Evolutionary conservation across 2,888 invertebrate genomes (phyloP).

Genomic region (Neria commutata): DNA sequence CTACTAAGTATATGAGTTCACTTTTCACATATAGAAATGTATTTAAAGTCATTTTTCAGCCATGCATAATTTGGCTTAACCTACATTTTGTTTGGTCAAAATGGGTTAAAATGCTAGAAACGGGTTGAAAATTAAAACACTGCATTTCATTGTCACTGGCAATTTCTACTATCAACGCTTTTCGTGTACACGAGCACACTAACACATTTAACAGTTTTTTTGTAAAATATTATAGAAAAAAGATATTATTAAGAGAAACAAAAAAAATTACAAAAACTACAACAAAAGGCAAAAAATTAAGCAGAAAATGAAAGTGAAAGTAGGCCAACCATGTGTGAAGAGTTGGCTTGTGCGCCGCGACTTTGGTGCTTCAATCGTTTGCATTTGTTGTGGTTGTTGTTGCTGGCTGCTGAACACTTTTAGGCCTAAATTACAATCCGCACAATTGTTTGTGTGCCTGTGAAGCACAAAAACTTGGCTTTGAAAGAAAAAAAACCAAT

Average conservation of each 20-base stretch:
- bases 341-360: constrained; percentile 2
- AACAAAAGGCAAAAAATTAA: constrained; percentile 30
- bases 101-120: not conserved
- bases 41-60: no score
- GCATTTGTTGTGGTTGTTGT: constrained; percentile 3
- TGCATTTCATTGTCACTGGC: constrained; percentile 46
- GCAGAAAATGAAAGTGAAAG: constrained; percentile 53
- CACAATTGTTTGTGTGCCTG: no score
- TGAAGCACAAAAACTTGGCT: constrained; percentile 20
- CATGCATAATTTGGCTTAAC: no score
- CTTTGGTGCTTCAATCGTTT: not conserved
- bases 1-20: no score
- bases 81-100: no score
- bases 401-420: not conserved
- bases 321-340: constrained; percentile 45
- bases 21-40: no score
- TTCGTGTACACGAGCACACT: no score
- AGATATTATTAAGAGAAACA: no score
- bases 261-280: constrained; percentile 24
- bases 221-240: constrained; percentile 27
- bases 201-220: no score
- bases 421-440: constrained; percentile 18
- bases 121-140: constrained; percentile 43
- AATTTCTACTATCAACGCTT: not conserved
- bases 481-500: no score